Evolutionary conservation across 2,113 vertebrate species (phyloP).

Genomic region (Leucopsar rothschildi): DNA sequence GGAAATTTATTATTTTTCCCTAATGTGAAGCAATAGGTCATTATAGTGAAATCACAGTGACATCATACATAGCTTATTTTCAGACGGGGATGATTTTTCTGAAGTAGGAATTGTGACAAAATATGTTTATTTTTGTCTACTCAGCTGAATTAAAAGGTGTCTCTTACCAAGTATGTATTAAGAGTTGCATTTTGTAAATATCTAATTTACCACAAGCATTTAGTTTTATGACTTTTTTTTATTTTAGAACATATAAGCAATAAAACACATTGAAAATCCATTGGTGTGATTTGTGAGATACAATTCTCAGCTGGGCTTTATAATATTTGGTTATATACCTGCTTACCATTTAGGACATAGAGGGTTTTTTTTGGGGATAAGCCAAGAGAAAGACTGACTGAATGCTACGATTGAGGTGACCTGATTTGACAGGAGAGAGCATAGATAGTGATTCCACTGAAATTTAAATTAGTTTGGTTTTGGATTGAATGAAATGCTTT

Average conservation of each 20-base stretch:
- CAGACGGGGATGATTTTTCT: background rate
- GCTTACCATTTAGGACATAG: background rate
- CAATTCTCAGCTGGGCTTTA: background rate
- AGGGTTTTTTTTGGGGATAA: background rate
- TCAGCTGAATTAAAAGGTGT: background rate
- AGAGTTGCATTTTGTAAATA: background rate
- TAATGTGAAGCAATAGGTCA: background rate
- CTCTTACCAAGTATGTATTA: background rate
- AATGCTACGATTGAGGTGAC: background rate
- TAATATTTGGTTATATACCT: background rate
- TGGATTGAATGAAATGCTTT: background rate
- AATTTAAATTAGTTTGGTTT: conserved; percentile 14
- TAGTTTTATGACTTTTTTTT: background rate
- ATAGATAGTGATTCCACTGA: background rate
- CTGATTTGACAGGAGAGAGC: background rate
- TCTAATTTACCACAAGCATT: background rate
- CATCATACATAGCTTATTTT: background rate
- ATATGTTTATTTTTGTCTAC: background rate
- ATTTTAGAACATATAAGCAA: background rate
- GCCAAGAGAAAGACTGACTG: background rate
- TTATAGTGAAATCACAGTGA: background rate
- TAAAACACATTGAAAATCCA: background rate
- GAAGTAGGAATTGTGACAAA: background rate
- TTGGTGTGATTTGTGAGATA: background rate
- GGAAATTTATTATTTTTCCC: background rate